phyloP scores from a whole-genome alignment of 2,113 vertebrate genomes.

The Zosterops hypoxanthus region DNA sequence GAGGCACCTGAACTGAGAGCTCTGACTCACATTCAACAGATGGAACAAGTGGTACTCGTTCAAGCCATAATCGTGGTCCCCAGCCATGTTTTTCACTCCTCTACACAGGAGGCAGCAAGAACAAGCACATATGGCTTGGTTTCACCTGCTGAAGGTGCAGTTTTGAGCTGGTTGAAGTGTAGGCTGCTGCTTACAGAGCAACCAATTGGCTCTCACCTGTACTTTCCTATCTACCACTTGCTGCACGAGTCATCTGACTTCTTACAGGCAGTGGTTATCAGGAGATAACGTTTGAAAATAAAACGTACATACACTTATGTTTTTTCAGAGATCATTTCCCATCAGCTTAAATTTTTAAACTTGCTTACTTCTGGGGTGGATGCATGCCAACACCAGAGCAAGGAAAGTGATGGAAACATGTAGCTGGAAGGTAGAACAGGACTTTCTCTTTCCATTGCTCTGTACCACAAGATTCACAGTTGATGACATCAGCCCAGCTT shows the following conservation, averaged over 20 bases:
- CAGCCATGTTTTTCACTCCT: not conserved
- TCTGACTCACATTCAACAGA: not conserved
- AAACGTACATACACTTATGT: fast-evolving
- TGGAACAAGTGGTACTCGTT: not conserved
- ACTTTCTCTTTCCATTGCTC: not conserved
- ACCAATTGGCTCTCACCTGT: not conserved
- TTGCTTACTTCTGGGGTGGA: not conserved
- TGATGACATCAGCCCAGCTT: not conserved
- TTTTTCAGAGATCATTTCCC: not conserved
- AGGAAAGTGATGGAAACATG: not conserved
- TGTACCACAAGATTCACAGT: not conserved
- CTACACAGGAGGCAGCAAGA: not conserved
- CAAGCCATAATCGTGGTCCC: not conserved
- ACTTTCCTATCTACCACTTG: not conserved
- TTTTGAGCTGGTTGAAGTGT: not conserved
- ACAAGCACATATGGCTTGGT: not conserved
- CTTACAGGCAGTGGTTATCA: not conserved
- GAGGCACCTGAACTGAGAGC: not conserved
- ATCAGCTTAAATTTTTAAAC: not conserved
- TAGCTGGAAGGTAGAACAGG: not conserved
- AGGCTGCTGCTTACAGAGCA: not conserved
- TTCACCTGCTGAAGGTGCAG: not conserved
- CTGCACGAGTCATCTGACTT: not conserved
- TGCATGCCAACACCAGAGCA: not conserved
- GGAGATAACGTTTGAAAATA: not conserved